Evolutionary conservation across 2,113 vertebrate genomes (phyloP).

Genomic region (Tretioscincus oriximinensis): DNA sequence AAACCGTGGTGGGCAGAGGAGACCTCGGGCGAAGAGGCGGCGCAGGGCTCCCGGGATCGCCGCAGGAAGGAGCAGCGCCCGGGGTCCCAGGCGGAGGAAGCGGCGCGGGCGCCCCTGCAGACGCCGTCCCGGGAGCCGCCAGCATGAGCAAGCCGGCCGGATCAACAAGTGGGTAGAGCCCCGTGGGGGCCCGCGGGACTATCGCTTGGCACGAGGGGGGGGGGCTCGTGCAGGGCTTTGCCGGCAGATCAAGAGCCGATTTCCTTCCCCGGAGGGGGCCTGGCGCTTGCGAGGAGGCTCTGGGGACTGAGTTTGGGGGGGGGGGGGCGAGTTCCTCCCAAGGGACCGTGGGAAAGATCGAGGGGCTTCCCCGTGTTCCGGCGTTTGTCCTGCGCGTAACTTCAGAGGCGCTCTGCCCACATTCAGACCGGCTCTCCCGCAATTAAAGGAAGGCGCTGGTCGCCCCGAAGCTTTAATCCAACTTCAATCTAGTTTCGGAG

Average conservation of each 20-base stretch:
- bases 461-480: no score
- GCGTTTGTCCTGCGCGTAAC: background rate
- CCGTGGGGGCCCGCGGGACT: slow-evolving; percentile 13
- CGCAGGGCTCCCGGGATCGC: no score
- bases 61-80: no score
- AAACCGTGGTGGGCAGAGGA: background rate
- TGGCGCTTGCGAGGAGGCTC: no score
- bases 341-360: background rate
- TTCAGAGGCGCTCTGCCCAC: background rate
- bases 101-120: no score
- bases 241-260: background rate
- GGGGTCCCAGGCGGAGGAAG: no score
- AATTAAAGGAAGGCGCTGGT: no score
- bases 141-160: slow-evolving; percentile 95
- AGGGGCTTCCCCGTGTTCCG: background rate
- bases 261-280: no score
- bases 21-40: fast-evolving
- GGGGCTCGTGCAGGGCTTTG: background rate
- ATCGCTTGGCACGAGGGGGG: no score
- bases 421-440: no score
- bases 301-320: no score
- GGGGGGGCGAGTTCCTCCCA: background rate
- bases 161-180: slow-evolving; percentile 95
- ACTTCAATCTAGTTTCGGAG: no score
- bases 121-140: slow-evolving; percentile 54